phyloP scores from a whole-genome alignment of 2,888 invertebrate genomes.

The Choristoneura rosaceana region DNA sequence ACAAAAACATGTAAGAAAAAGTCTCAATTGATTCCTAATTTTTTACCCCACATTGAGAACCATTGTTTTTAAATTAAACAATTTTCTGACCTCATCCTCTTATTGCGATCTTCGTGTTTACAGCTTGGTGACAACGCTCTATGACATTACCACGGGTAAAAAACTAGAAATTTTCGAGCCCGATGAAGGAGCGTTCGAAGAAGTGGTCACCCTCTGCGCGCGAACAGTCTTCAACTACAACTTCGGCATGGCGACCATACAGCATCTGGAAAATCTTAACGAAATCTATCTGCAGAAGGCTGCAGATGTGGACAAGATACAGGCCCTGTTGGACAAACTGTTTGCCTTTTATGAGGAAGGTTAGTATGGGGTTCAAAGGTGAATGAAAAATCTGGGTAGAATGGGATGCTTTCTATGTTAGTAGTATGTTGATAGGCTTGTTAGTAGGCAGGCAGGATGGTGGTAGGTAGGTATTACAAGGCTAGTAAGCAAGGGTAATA shows the following conservation, averaged over 20 bases:
- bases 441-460: too few species aligned
- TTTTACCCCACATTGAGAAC: too few species aligned
- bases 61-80: too few species aligned
- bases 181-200: slow-evolving; percentile 82
- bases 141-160: slow-evolving; percentile 77
- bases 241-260: slow-evolving; percentile 85
- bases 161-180: slow-evolving; percentile 81
- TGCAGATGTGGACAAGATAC: slow-evolving; percentile 77
- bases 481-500: too few species aligned
- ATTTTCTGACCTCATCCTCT: neutral
- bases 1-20: too few species aligned
- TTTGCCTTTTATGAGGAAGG: slow-evolving; percentile 84
- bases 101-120: slow-evolving; percentile 47
- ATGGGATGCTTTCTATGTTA: too few species aligned
- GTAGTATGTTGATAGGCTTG: too few species aligned
- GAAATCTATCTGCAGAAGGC: slow-evolving; percentile 87
- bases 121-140: slow-evolving; percentile 89
- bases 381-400: too few species aligned
- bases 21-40: too few species aligned
- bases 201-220: slow-evolving; percentile 84
- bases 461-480: too few species aligned
- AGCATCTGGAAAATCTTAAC: slow-evolving; percentile 84
- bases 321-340: slow-evolving; percentile 84
- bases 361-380: slow-evolving; percentile 41
- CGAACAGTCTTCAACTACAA: slow-evolving; percentile 87